phyloP scores from a whole-genome alignment of 2,113 vertebrate genomes.

The Eptatretus burgeri region DNA sequence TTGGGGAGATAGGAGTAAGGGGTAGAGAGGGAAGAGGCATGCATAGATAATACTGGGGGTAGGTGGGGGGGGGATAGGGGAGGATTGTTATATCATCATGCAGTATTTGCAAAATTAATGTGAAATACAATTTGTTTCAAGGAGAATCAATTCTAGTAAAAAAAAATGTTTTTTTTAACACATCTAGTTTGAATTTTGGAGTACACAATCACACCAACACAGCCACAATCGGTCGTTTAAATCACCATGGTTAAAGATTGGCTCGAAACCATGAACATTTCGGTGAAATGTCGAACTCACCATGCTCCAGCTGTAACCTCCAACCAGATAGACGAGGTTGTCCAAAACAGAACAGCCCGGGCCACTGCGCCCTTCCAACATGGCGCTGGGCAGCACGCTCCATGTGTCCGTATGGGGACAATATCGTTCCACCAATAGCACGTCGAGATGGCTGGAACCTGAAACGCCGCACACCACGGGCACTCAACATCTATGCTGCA shows the following conservation, averaged over 20 bases:
- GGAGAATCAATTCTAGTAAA: no score
- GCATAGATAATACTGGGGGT: no score
- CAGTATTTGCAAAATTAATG: no score
- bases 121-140: no score
- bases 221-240: neutral
- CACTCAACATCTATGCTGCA: no score
- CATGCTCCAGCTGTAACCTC: slow-evolving; percentile 99
- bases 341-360: slow-evolving; percentile 72
- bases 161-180: no score
- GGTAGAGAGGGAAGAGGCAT: no score
- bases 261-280: neutral
- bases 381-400: slow-evolving; percentile 91
- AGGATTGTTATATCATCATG: no score
- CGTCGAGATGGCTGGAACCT: slow-evolving; percentile 92
- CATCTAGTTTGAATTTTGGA: no score
- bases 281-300: slow-evolving; percentile 17
- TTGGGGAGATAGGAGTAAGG: no score
- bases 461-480: neutral
- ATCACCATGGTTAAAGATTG: neutral
- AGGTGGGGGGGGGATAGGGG: no score
- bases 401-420: slow-evolving; percentile 92
- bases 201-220: no score
- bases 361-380: slow-evolving; percentile 81
- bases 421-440: slow-evolving; percentile 93
- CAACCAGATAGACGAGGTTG: slow-evolving; percentile 77